Evolutionary conservation across 2,797 vertebrate genomes (phyloP).

Genomic region (Oryzias sinensis): DNA sequence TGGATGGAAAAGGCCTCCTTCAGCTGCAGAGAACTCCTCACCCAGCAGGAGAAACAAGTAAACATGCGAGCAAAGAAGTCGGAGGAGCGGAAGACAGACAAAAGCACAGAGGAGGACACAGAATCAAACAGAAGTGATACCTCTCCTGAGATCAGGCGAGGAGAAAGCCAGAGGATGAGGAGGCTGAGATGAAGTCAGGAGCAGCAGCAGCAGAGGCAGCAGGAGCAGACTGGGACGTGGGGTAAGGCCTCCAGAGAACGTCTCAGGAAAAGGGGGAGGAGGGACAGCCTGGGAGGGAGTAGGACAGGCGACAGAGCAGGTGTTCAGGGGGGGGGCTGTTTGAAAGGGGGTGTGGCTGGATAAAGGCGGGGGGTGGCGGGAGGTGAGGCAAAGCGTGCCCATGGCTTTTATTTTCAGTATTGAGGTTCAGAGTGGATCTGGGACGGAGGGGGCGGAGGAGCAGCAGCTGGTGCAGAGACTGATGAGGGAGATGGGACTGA

Average conservation of each 20-base stretch:
- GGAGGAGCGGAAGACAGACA: background rate
- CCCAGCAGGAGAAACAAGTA: background rate
- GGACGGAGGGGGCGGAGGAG: slow-evolving; percentile 34
- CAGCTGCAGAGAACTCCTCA: slow-evolving; percentile 12
- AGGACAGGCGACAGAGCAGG: slow-evolving; percentile 51
- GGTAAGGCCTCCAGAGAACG: slow-evolving; percentile 26
- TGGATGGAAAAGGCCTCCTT: slow-evolving; percentile 18
- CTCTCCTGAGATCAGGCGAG: slow-evolving; percentile 19
- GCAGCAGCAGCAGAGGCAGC: slow-evolving; percentile 1
- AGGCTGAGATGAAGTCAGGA: background rate
- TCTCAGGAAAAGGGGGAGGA: slow-evolving; percentile 7
- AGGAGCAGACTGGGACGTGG: slow-evolving; percentile 20
- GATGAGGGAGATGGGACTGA: background rate
- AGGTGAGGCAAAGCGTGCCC: slow-evolving; percentile 25
- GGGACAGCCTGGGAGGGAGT: background rate
- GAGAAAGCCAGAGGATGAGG: background rate
- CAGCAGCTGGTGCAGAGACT: slow-evolving; percentile 44
- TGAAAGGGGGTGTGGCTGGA: slow-evolving; percentile 26
- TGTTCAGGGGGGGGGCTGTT: slow-evolving; percentile 28
- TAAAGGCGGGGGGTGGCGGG: slow-evolving; percentile 22
- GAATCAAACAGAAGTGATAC: slow-evolving; percentile 38
- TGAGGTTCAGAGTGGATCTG: background rate
- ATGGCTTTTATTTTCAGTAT: background rate
- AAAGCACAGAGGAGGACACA: slow-evolving; percentile 30
- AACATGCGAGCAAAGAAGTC: slow-evolving; percentile 4